Base-by-base conservation (phyloP, 2,888 invertebrate species). In the Temnothorax unifasciatus region DNA sequence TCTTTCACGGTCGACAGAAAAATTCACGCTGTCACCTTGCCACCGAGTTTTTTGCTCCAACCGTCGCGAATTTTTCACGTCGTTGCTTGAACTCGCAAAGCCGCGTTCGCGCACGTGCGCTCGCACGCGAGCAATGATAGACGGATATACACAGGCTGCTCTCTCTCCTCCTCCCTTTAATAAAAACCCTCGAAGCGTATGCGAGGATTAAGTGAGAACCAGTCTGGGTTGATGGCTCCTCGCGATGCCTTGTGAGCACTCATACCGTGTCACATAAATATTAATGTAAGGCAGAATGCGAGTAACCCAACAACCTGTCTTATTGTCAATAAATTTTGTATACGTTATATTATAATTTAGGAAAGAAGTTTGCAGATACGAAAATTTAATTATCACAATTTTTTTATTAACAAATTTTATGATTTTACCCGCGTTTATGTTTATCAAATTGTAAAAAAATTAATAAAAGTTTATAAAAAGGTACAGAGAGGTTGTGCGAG, bases 21-120 rank as follows among this genome's bases (percentile, higher is more conserved):
- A 88, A 87, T 85, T 84, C 83, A 79, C 77, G 87, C 85, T 87
- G 86, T 74, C 81, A 82, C 83, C 76, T 71, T 75, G 75, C 84
- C 86, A 83, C 41, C 75, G 57, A 29, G 77, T 57, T 77, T 77
- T 77, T 69, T 77, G 54, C 77, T 44, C 29, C 86, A 84, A 82
- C 85, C 71, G 81, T 76, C 84, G 54, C 38, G 57, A 79, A 83
- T 83, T 79, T 83, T 79, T 83, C 83, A 79, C 83, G 13, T 41
- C 68, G 59, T 29, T 52, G 61, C 71, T 52, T 54, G 38, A 61
- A 47, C 15, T 50, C 38, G 38, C 57, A n/a, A 77, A 66, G 47
- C 38, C 44, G 44, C 13, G 74, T 44, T 41, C 63, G 21, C 38
- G 52, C 76, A 76, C 75, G 64, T 76, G 75, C 52, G n/a, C 21